These are phyloP conservation scores for Amiota mariae DNA, from an alignment of 2,888 invertebrate genomes.

Conservation along the genomic window DNA sequence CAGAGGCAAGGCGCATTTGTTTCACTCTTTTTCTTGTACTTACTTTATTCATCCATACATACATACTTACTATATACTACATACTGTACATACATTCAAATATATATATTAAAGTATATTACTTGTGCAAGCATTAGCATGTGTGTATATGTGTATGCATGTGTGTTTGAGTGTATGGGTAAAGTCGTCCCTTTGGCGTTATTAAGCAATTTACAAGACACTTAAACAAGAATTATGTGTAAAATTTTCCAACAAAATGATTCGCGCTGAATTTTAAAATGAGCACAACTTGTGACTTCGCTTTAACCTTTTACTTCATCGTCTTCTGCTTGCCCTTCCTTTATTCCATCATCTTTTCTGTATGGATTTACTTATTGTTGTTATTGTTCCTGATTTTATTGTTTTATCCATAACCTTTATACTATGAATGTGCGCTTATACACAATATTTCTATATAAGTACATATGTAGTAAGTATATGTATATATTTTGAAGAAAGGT, in stretches of 20 bases:
- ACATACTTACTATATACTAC: not conserved
- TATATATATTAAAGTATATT: not conserved
- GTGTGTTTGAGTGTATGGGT: conserved; percentile 26
- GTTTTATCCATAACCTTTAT: too few species aligned
- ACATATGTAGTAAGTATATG: too few species aligned
- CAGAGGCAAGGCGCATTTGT: not conserved
- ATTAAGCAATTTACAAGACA: conserved; percentile 73
- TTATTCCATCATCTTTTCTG: not conserved
- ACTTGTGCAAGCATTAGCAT: not conserved
- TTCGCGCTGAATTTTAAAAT: conserved; percentile 46
- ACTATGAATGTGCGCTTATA: too few species aligned
- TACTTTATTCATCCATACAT: not conserved
- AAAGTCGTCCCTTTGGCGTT: conserved; percentile 62
- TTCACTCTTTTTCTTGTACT: not conserved
- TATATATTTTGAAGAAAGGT: too few species aligned
- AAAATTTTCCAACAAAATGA: conserved; percentile 69
- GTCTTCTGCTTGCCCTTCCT: not conserved
- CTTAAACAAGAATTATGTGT: conserved; percentile 72
- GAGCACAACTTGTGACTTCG: conserved; percentile 3
- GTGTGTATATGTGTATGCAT: conserved; percentile 23
- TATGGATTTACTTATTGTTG: too few species aligned
- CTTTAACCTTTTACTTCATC: not conserved
- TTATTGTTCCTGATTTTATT: too few species aligned
- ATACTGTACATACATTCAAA: not conserved
- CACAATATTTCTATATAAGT: too few species aligned